These are phyloP conservation scores for Vanessa cardui DNA, from an alignment of 2,888 invertebrate genomes.

Conservation along the genomic window DNA sequence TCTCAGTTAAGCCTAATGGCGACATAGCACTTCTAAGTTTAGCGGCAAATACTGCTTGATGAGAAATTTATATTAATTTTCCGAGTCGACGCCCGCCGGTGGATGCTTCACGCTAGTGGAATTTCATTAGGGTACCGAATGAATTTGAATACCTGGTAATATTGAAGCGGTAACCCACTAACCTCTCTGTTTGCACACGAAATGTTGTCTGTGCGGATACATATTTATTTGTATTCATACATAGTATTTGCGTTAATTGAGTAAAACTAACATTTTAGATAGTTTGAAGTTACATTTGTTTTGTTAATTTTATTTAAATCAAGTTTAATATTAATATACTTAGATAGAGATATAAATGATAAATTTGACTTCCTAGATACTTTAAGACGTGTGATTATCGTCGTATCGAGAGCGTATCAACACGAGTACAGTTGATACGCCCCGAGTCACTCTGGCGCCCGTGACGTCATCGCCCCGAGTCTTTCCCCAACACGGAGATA, in stretches of 20 bases:
- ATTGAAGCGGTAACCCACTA: slow-evolving; percentile 19
- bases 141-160: slow-evolving; percentile 27
- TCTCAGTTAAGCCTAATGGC: slow-evolving; percentile 28
- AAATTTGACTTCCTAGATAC: too few relatives aligned
- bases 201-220: background rate
- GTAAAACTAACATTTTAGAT: too few relatives aligned
- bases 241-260: background rate
- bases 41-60: slow-evolving; percentile 36
- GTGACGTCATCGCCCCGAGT: slow-evolving; percentile 67
- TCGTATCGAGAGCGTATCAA: slow-evolving; percentile 65
- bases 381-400: slow-evolving; percentile 45
- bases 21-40: slow-evolving; percentile 24
- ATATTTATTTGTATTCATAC: background rate
- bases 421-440: slow-evolving; percentile 59
- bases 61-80: slow-evolving; percentile 52
- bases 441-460: slow-evolving; percentile 66
- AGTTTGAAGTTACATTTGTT: too few relatives aligned
- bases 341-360: too few relatives aligned
- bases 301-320: too few relatives aligned
- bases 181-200: slow-evolving; percentile 15
- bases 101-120: slow-evolving; percentile 32
- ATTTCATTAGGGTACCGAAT: slow-evolving; percentile 39
- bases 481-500: slow-evolving; percentile 44
- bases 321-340: too few relatives aligned
- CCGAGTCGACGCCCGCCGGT: slow-evolving; percentile 51